phyloP scores from a whole-genome alignment of 2,797 vertebrate species.

The Oreonectes daqikongensis region DNA sequence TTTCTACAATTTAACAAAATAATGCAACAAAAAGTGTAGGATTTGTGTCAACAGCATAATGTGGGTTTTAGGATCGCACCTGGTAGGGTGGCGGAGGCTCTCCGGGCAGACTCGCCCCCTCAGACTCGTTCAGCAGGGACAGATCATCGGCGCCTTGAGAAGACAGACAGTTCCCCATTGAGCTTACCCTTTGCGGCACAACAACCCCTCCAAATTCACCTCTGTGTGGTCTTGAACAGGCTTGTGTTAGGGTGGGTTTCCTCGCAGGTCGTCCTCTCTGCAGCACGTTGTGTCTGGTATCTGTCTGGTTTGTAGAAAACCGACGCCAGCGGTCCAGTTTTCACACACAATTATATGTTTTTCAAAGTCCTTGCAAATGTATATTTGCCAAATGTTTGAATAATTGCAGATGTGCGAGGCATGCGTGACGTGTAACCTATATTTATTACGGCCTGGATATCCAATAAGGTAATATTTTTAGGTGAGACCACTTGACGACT shows the following conservation, averaged over 20 bases:
- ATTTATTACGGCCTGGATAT: neutral
- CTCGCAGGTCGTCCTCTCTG: neutral
- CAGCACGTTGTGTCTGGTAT: neutral
- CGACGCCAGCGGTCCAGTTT: neutral
- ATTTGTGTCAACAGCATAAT: neutral
- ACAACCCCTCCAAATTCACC: neutral
- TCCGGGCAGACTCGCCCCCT: slow-evolving; percentile 79
- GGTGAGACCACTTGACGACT: slow-evolving; percentile 54
- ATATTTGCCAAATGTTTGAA: neutral
- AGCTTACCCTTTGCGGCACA: slow-evolving; percentile 38
- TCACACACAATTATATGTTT: neutral
- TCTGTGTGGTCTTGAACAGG: neutral
- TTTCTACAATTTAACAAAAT: neutral
- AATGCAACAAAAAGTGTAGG: neutral
- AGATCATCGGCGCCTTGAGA: slow-evolving; percentile 81
- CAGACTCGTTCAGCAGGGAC: slow-evolving; percentile 83
- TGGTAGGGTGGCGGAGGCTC: slow-evolving; percentile 81
- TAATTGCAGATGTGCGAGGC: neutral
- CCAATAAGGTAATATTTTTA: slow-evolving; percentile 46
- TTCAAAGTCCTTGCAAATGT: neutral
- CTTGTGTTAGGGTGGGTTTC: neutral
- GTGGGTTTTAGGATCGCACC: slow-evolving; percentile 63
- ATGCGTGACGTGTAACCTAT: slow-evolving; percentile 18
- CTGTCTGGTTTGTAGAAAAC: slow-evolving; percentile 12
- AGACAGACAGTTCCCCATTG: slow-evolving; percentile 86